Evolutionary conservation across 2,797 vertebrate species (phyloP).

Genomic region (Vespertilio murinus): DNA sequence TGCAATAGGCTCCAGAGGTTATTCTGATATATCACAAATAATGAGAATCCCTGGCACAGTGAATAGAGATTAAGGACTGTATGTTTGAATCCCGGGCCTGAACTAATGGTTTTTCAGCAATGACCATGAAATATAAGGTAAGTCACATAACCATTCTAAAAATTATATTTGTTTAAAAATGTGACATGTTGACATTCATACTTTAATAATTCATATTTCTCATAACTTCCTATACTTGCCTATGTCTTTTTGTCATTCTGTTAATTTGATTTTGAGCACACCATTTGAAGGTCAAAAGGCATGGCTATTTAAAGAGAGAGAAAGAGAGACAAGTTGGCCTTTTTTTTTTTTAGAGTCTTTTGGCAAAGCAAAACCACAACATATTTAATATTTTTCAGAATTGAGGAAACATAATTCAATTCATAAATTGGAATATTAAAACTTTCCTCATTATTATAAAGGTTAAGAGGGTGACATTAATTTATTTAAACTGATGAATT

Average conservation of each 20-base stretch:
- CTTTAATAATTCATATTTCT: constrained; percentile 38
- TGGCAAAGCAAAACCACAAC: neutral
- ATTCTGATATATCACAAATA: neutral
- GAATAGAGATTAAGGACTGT: neutral
- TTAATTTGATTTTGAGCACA: neutral
- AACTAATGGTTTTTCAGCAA: neutral
- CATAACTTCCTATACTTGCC: neutral
- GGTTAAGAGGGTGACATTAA: neutral
- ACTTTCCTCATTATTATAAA: neutral
- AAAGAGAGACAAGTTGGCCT: neutral
- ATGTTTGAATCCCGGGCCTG: neutral
- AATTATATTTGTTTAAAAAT: constrained; percentile 32
- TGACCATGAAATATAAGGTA: neutral
- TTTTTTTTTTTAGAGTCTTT: neutral
- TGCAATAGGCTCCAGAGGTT: neutral
- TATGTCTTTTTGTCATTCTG: neutral
- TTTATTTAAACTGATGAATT: neutral
- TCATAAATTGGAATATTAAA: neutral
- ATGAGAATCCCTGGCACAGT: neutral
- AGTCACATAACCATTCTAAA: neutral
- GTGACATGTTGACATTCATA: neutral
- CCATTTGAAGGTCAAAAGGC: constrained; percentile 30
- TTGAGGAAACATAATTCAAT: neutral
- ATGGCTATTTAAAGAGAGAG: neutral
- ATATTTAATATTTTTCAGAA: neutral